Evolutionary conservation across 2,113 vertebrate genomes (phyloP).

Genomic region (Arenaria interpres): DNA sequence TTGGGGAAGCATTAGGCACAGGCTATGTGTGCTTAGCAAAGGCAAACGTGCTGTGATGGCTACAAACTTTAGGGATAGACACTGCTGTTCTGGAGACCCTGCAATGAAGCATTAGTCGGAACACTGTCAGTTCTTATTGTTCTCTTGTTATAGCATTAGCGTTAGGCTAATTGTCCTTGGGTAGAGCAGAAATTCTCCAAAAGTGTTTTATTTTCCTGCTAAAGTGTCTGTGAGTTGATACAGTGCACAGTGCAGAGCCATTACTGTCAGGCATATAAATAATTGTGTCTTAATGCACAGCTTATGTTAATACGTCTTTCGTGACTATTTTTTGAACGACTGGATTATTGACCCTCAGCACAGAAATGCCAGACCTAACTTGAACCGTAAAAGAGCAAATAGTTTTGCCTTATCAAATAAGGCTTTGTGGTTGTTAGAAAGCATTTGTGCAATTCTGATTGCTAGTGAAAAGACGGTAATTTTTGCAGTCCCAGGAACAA

Average conservation of each 20-base stretch:
- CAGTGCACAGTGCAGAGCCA: background rate
- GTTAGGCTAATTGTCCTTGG: background rate
- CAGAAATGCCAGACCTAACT: background rate
- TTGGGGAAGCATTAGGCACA: background rate
- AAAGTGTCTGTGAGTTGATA: background rate
- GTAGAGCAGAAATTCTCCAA: background rate
- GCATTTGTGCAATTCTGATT: background rate
- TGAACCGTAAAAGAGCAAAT: constrained; percentile 10
- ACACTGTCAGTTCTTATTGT: background rate
- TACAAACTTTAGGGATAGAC: background rate
- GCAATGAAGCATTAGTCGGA: background rate
- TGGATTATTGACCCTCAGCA: constrained; percentile 56
- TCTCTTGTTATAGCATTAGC: background rate
- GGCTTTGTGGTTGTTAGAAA: background rate
- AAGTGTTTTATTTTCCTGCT: background rate
- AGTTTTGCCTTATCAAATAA: background rate
- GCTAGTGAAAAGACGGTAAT: background rate
- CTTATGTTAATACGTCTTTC: constrained; percentile 57
- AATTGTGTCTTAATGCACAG: constrained; percentile 55
- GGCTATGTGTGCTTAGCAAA: background rate
- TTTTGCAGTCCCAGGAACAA: constrained; percentile 13
- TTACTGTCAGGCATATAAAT: constrained; percentile 39
- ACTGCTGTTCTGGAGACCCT: background rate
- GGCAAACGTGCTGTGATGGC: background rate
- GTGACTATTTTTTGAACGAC: constrained; percentile 28